Percentiles rank a stretch among this genome's conserved stretches.
Evolutionary conservation across 2,888 invertebrate genomes (phyloP).

Genomic region (Drosophila buzzatii): DNA sequence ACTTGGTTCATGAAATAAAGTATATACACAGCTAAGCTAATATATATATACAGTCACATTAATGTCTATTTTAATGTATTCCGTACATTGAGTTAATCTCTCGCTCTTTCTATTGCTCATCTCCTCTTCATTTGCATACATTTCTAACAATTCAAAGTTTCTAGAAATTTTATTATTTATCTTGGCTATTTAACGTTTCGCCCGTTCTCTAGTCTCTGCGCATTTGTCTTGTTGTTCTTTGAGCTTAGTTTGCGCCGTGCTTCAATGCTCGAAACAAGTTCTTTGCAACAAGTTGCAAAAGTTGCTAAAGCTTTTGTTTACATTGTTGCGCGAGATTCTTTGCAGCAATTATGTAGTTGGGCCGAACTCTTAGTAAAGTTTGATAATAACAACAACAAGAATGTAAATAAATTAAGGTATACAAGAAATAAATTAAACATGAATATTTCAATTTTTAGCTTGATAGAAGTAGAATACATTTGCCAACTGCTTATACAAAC

Average conservation of each 20-base stretch:
- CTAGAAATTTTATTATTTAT: neutral
- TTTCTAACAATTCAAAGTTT: neutral
- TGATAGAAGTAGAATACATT: neutral
- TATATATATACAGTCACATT: neutral
- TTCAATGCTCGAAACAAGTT: constrained; percentile 24
- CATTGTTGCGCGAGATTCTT: constrained; percentile 23
- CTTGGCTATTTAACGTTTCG: neutral
- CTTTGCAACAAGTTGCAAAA: constrained; percentile 63
- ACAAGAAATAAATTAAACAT: neutral
- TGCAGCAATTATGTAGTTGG: constrained; percentile 19
- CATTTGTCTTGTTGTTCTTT: constrained; percentile 18
- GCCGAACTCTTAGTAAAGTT: constrained; percentile 16
- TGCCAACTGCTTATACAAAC: neutral
- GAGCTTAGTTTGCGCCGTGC: constrained; percentile 17
- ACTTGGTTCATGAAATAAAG: neutral
- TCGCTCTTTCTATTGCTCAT: too few relatives aligned
- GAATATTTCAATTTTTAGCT: neutral
- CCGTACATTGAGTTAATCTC: neutral
- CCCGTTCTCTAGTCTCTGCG: neutral
- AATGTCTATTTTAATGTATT: neutral
- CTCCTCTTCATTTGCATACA: neutral
- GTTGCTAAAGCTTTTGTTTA: constrained; percentile 46
- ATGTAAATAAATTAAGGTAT: neutral
- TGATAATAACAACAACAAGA: neutral
- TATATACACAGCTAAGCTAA: neutral